A percentile compares a stretch with the other conserved stretches of the same genome.
phyloP scores from a whole-genome alignment of 2,113 vertebrate genomes.

The Rhegmatorhina hoffmannsi region DNA sequence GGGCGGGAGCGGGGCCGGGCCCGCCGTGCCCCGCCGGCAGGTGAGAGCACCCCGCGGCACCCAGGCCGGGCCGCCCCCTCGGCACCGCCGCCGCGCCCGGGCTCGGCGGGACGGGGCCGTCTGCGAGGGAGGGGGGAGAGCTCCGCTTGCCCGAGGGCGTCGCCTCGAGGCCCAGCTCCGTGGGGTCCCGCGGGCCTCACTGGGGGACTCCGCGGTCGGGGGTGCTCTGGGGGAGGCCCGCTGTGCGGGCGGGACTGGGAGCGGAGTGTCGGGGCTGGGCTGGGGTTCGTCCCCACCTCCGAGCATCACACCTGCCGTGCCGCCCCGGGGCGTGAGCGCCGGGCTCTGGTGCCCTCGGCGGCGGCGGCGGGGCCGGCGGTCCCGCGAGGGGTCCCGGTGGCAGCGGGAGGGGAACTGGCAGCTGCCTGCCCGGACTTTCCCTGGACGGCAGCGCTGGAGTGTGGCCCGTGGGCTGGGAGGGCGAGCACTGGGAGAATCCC shows the following conservation, averaged over 20 bases:
- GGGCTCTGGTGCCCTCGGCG: neutral
- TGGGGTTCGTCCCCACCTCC: neutral
- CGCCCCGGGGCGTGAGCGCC: fast-evolving
- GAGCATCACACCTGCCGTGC: neutral
- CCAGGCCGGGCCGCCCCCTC: neutral
- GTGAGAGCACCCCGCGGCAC: neutral
- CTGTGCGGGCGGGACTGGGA: neutral
- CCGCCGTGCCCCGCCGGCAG: neutral
- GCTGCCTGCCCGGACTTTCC: neutral
- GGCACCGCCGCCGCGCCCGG: neutral
- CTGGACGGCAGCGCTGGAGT: neutral
- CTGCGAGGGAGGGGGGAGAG: neutral
- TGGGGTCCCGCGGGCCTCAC: neutral
- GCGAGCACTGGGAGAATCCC: too few relatives aligned
- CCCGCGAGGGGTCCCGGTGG: neutral
- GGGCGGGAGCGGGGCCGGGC: neutral
- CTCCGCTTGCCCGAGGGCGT: neutral
- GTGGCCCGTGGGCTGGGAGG: neutral
- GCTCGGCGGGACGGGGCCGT: neutral
- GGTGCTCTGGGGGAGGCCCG: fast-evolving
- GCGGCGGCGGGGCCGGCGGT: neutral
- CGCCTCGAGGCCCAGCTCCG: neutral
- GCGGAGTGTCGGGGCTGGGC: neutral
- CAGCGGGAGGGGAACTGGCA: neutral
- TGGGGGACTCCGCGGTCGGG: neutral